Base-by-base conservation (phyloP, 2,113 vertebrate genomes). In the Calidris pygmaea region DNA sequence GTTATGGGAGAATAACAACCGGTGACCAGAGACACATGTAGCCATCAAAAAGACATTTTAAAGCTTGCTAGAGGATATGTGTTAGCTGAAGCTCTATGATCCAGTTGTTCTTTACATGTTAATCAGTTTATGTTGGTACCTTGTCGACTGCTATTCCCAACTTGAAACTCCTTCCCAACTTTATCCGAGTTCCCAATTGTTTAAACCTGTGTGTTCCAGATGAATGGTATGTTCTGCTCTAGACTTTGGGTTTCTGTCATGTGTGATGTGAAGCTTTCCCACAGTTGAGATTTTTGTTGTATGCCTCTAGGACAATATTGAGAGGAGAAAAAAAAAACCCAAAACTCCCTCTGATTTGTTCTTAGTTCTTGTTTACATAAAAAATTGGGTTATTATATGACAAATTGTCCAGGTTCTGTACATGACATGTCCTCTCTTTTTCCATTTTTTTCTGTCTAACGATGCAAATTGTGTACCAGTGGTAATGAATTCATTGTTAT, bases 401-500 rank as follows among this genome's bases (percentile, higher is more conserved):
- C 95, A 98, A 97, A 98, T 98, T 97, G 92, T 86, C 96, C 98
- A 94, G 96, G 96, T 97, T 98, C 97, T 97, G 97, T 98, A 98
- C 93, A 98, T 97, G 96, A 98, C 96, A 95, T 97, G 96, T 97
- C 95, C 97, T 98, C 97, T 96, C 97, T 97, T 97, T 98, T 97
- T 98, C 96, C 95, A 92, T 97, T 98, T 98, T 97, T 97, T 94
- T 97, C 97, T 97, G 97, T 97, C 98, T 98, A 97, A 98, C 96
- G 94, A 98, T 98, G 97, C 97, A 98, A 98, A 98, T 98, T 98
- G 98, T 98, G 98, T 98, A 98, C 98, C 98, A 98, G 98, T 98
- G 98, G 98, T 98, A 98, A 98, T 98, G 97, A 98, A 98, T 98
- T 98, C 98, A 97, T 98, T 98, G 98, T 98, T 98, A 98, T 98